Evolutionary conservation across 2,888 invertebrate species (phyloP).

Genomic region (Poecilus cupreus): DNA sequence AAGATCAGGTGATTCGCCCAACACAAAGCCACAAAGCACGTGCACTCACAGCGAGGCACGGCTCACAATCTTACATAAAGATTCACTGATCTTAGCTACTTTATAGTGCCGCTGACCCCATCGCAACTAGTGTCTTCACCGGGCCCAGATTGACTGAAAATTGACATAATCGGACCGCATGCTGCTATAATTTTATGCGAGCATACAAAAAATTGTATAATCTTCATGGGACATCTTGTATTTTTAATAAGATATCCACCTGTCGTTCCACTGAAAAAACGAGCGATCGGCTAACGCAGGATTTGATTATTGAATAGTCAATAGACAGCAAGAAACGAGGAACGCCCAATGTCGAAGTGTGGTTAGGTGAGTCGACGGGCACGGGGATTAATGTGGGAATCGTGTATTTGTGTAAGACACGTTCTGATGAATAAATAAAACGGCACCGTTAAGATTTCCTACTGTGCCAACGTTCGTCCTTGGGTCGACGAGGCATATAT

Average conservation of each 20-base stretch:
- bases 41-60: not conserved
- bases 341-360: not conserved
- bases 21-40: not conserved
- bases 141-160: slow-evolving; percentile 50
- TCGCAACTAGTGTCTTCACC: slow-evolving; percentile 31
- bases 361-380: not conserved
- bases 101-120: slow-evolving; percentile 21
- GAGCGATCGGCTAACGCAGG: not conserved
- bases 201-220: slow-evolving; percentile 10
- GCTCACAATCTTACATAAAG: not conserved
- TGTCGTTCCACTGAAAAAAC: not conserved
- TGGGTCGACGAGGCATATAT: not conserved
- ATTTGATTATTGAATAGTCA: slow-evolving; percentile 18
- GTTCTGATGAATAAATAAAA: slow-evolving; percentile 28
- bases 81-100: slow-evolving; percentile 2
- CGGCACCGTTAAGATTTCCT: slow-evolving; percentile 36
- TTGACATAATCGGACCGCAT: slow-evolving; percentile 50
- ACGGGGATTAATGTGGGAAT: slow-evolving; percentile 4
- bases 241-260: slow-evolving; percentile 48
- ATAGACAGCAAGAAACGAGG: not conserved
- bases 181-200: slow-evolving; percentile 47
- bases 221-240: slow-evolving; percentile 42
- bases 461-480: slow-evolving; percentile 26
- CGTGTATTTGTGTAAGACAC: not conserved
- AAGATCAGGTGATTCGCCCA: not conserved